These are phyloP conservation scores for Otolemur garnettii DNA, from an alignment of 2,113 vertebrate species.

Conservation along the genomic window DNA sequence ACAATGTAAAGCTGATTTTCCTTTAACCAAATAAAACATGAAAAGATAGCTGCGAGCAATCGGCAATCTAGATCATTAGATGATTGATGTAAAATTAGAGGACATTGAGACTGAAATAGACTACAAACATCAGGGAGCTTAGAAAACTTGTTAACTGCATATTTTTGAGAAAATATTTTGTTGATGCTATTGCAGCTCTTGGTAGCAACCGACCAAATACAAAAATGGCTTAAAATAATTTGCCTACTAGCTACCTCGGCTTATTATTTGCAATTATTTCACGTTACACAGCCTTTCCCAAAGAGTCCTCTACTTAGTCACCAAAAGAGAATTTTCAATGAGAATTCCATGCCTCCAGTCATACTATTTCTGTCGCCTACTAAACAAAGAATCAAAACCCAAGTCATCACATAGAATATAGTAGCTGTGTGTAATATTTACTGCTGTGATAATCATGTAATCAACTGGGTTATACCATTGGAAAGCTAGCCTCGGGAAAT, in stretches of 20 bases:
- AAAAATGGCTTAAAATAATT: constrained; percentile 15
- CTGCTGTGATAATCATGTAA: neutral
- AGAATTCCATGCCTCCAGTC: neutral
- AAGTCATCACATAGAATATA: neutral
- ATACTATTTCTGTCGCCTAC: neutral
- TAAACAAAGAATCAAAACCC: neutral
- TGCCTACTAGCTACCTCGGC: constrained; percentile 15
- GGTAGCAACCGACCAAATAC: constrained; percentile 29
- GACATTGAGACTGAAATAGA: constrained; percentile 60
- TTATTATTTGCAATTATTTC: constrained; percentile 49
- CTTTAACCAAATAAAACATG: constrained; percentile 80
- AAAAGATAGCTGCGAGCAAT: constrained; percentile 75
- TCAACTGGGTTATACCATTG: neutral
- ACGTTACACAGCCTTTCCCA: neutral
- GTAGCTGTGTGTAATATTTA: neutral
- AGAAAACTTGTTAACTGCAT: constrained; percentile 23
- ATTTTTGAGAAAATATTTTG: constrained; percentile 67
- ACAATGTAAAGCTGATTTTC: constrained; percentile 83
- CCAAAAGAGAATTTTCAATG: neutral
- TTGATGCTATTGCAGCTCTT: constrained; percentile 34
- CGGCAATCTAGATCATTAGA: constrained; percentile 78
- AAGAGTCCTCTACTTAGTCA: neutral
- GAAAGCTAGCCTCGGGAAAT: neutral
- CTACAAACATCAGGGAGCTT: constrained; percentile 61
- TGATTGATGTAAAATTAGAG: constrained; percentile 77